Base-by-base conservation (phyloP, 2,113 vertebrate genomes). In the Ophthalmolycus amberensis region DNA sequence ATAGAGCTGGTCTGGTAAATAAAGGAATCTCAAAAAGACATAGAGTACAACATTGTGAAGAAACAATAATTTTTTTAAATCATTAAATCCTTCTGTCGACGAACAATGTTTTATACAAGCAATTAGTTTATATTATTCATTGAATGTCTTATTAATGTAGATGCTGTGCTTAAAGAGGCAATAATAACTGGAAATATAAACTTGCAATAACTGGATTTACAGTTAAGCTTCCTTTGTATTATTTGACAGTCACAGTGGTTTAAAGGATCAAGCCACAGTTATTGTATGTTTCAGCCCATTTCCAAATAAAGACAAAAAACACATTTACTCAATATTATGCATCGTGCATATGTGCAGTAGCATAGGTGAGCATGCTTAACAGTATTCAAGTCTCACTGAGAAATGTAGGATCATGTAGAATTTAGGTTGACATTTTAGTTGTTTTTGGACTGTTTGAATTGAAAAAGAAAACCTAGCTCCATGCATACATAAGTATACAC, bases 131-230 rank as follows among this genome's bases (percentile, higher is more conserved):
- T 32, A 46, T 32, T 32, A 18, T 25, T 7, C 14, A 6, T 62
- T 22, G 22, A 34, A 62, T n/a, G 27, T 50, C 16, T 22, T 34
- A 9, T 32, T 69, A 34, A 32, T 48, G 44, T 5, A 46, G 15
- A 44, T 14, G 56, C 1, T 44, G 9, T 27, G 37, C 9, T 34
- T 15, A 25, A 54, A 54, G 12, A 71, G 37, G 20, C 42, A 42
- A 40, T 29, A 14, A 44, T 29, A 72, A 22, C 9, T 73, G 6
- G 12, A 59, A 72, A 59, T 60, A 62, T 48, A 48, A 62, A 74
- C 15, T 60, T 48, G 27, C 12, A 48, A 34, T 46, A 32, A 63
- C 4, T 50, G 8, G 29, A 62, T 34, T 74, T 22, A 60, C 9
- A 46, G 29, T 42, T 40, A 20, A 42, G 9, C 22, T 18, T 27